Evolutionary conservation across 2,113 vertebrate species (phyloP), one percentile per base, ranked within the genome.

Genomic region (Chaenocephalus aceratus): DNA sequence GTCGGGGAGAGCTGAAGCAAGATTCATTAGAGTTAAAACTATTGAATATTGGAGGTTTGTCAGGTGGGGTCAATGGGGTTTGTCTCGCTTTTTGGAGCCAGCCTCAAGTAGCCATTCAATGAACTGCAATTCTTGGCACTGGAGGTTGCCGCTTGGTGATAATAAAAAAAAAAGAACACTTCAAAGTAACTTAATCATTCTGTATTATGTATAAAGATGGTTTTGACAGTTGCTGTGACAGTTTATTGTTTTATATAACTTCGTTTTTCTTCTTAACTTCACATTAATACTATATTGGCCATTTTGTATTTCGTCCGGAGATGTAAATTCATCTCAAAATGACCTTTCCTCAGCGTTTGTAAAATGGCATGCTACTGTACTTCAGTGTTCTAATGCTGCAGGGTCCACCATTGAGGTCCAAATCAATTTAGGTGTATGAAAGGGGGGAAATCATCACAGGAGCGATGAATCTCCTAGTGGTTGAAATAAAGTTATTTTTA

Each of bases 401-500:
- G 53, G 62, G 58, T 73, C 69, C 46, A 72, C 57, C 30, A 23
- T 77, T 2, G 67, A 79, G 74, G 75, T 77, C 81, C 53, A 49
- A 46, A 65, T 63, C 65, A 64, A 54, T 26, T 57, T 48, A n/a
- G 62, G 53, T 71, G 21, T 57, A 45, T 9, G 2, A 64, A 41
- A 44, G 26, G 16, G 41, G 71, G 69, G 63, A 66, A 61, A 80
- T 79, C 26, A 30, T 87, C 68, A 82, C 58, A 77, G 59, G 77
- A 54, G 53, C 82, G 64, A 72, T 90, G 70, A 86, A 78, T 75
- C 56, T 72, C 72, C 53, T 44, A 79, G 61, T 26, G 72, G 75
- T 75, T 73, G 49, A 83, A 74, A 72, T 11, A 62, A 75, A 67
- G 8, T 0, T 57, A 1, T 36, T 60, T 61, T 77, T 69, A 13